Evolutionary conservation across 2,797 vertebrate genomes (phyloP).

Genomic region (Pseudochirops corinnae): DNA sequence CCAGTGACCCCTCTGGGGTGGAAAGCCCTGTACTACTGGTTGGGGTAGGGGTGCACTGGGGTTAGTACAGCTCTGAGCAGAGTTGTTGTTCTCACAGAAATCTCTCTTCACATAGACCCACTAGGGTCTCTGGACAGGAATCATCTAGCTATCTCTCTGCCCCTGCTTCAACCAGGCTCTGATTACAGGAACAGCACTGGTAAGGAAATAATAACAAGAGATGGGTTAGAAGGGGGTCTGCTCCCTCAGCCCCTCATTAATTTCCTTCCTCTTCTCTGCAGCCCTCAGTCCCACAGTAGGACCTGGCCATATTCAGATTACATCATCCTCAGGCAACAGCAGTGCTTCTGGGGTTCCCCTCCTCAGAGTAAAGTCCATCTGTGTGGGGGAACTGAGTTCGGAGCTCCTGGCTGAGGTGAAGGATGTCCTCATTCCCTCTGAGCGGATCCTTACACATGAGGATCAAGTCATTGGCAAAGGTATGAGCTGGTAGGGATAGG

Average conservation of each 20-base stretch:
- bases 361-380: constrained; percentile 89
- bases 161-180: constrained; percentile 29
- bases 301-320: constrained; percentile 65
- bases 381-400: constrained; percentile 89
- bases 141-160: neutral
- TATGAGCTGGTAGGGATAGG: constrained; percentile 70
- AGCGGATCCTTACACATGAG: constrained; percentile 90
- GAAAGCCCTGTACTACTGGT: neutral
- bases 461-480: constrained; percentile 96
- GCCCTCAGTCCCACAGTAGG: constrained; percentile 65
- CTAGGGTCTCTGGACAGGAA: constrained; percentile 1
- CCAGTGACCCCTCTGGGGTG: neutral
- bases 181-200: constrained; percentile 78
- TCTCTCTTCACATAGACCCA: neutral
- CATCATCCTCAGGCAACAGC: constrained; percentile 70
- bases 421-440: constrained; percentile 94
- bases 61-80: neutral
- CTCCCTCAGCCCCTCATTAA: neutral
- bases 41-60: neutral
- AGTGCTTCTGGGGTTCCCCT: constrained; percentile 88
- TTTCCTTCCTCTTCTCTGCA: neutral
- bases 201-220: constrained; percentile 62
- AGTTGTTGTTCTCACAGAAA: constrained; percentile 23
- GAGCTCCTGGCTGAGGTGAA: constrained; percentile 95
- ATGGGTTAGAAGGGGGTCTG: neutral